Evolutionary conservation across 2,113 vertebrate species (phyloP).

Genomic region (Atlantisia rogersi): DNA sequence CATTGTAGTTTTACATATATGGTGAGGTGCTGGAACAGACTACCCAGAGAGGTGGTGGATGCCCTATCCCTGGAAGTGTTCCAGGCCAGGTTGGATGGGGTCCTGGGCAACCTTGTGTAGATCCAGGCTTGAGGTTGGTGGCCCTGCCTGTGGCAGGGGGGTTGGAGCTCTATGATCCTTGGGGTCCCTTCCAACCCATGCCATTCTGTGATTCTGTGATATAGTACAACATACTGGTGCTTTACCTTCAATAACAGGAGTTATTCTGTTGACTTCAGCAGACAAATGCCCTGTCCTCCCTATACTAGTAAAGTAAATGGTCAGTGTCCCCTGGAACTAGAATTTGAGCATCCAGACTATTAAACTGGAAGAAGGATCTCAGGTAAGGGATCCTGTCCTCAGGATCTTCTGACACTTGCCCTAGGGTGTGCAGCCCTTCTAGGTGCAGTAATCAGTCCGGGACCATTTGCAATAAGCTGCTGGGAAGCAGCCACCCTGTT

Average conservation of each 20-base stretch:
- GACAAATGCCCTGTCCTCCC: background rate
- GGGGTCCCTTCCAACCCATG: too few species aligned
- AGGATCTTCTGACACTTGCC: background rate
- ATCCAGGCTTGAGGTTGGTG: too few species aligned
- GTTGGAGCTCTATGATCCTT: too few species aligned
- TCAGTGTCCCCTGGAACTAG: background rate
- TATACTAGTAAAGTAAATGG: background rate
- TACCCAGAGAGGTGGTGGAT: too few species aligned
- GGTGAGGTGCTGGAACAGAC: too few species aligned
- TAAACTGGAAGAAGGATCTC: background rate
- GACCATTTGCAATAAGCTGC: background rate
- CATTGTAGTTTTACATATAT: background rate
- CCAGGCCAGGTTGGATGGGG: too few species aligned
- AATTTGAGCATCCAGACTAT: background rate
- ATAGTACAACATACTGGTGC: background rate
- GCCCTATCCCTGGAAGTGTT: too few species aligned
- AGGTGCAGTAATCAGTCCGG: background rate
- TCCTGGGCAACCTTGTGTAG: too few species aligned
- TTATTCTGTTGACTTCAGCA: background rate
- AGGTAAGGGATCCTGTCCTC: background rate
- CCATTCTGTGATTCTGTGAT: too few species aligned
- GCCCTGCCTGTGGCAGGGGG: too few species aligned
- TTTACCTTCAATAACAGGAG: background rate
- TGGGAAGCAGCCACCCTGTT: background rate
- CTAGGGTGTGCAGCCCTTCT: background rate